Base-by-base conservation (phyloP, 2,888 invertebrate species). In the Chrysina gloriosa region DNA sequence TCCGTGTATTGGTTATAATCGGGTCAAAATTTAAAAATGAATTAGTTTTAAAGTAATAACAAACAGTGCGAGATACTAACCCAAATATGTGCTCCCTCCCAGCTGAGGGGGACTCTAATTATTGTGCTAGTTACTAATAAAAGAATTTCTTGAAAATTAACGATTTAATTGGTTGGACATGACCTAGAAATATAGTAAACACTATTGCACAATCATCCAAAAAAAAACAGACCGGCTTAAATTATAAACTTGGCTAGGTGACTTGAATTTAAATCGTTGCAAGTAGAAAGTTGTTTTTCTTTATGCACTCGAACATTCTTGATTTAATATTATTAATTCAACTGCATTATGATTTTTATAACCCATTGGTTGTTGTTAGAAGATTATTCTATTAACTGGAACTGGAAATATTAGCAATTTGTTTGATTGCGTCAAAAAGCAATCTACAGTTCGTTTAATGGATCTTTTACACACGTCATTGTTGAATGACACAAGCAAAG, bases 281-380 rank as follows among this genome's bases (percentile, higher is more conserved):
- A 56, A 36, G 34, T 56, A 56, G 56, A 56, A 56, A 56, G 56
- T 56, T 56, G 56, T 56, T 36, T 56, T 56, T 56, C 34, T 36
- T 29, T 50, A 42, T 16, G 16, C 42, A 42, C 4, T 7, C 42
- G 19, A 42, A 19, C 19, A 19, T 42, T 16, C 42, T 16, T n/a
- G n/a, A 36, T 36, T 36, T 36, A 11, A 14, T 36, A 5, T 14
- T 36, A 36, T 11, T 36, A 11, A 16, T 7, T 42, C 14, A 7
- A 7, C 14, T 16, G 42, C 2, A 5, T n/a, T n/a, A n/a, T n/a
- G n/a, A n/a, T n/a, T n/a, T n/a, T n/a, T 16, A 16, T 14, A 42
- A 19, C 42, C 16, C 14, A 42, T 42, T 42, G 14, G 7, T 16
- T 42, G 19, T 19, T 42, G n/a, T n/a, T n/a, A n/a, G n/a, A n/a